A percentile compares a stretch with the other conserved stretches of the same genome.
Conservation (phyloP, 2,113 vertebrate genomes). For the Dasyprocta punctata region DNA sequence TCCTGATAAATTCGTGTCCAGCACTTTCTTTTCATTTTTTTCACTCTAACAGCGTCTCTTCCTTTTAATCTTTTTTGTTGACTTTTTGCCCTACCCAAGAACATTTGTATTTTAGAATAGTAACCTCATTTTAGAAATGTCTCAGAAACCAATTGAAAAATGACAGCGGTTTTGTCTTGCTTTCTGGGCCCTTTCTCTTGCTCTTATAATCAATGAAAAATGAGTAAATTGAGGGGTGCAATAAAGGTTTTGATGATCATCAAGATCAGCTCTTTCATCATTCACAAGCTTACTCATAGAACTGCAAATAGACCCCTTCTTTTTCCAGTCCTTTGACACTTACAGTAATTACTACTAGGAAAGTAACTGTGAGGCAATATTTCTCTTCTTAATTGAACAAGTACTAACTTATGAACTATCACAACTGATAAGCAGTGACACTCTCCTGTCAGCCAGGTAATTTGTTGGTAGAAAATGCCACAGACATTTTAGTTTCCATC, state of each 20-base stretch:
- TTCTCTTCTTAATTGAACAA: constrained; percentile 79
- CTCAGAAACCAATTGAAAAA: constrained; percentile 37
- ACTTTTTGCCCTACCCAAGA: background rate
- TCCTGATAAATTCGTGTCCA: background rate
- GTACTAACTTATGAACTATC: constrained; percentile 48
- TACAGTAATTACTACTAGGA: constrained; percentile 77
- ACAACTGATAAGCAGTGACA: constrained; percentile 77
- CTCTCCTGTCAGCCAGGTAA: constrained; percentile 79
- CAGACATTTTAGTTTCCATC: constrained; percentile 74
- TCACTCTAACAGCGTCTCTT: background rate
- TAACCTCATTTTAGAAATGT: background rate
- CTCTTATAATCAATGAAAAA: constrained; percentile 43
- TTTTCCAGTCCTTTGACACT: constrained; percentile 74
- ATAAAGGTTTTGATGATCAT: constrained; percentile 56
- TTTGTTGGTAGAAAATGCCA: constrained; percentile 83
- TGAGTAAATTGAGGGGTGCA: constrained; percentile 26
- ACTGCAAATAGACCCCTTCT: constrained; percentile 59
- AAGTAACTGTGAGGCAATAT: constrained; percentile 76
- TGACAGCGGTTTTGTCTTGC: constrained; percentile 22
- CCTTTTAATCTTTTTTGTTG: background rate
- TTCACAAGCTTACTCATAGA: constrained; percentile 52
- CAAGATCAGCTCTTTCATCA: constrained; percentile 59
- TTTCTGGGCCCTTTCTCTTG: background rate
- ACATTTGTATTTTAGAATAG: background rate
- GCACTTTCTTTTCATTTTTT: background rate